A percentile compares a stretch with the other conserved stretches of the same genome.
These are phyloP conservation scores for Nyctalus aviator DNA, from an alignment of 2,797 vertebrate species.

Conservation along the genomic window DNA sequence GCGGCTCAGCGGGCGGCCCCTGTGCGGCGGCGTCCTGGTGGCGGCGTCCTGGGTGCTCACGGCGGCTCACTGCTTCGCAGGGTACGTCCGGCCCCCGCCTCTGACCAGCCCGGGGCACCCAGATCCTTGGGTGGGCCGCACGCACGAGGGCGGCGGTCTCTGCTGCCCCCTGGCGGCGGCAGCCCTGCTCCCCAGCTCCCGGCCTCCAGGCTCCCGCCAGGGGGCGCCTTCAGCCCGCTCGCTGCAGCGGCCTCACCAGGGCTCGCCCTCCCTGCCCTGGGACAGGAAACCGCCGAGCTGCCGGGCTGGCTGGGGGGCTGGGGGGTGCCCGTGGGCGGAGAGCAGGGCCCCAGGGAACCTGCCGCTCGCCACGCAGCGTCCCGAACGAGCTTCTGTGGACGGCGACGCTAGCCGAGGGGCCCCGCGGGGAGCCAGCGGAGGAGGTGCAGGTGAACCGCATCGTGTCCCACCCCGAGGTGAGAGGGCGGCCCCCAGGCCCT, in stretches of 20 bases:
- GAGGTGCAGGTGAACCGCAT: conserved; percentile 93
- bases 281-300: background rate
- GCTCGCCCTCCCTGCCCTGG: no score
- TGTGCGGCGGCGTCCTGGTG: conserved; percentile 96
- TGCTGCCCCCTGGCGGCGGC: conserved; percentile 13
- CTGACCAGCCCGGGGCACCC: background rate
- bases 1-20: conserved; percentile 92
- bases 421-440: conserved; percentile 90
- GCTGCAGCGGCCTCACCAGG: background rate
- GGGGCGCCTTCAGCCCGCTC: fast-evolving
- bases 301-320: background rate
- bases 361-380: conserved; percentile 85
- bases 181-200: fast-evolving
- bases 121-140: fast-evolving
- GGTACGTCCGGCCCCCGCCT: conserved; percentile 87
- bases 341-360: background rate
- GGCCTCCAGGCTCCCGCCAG: background rate
- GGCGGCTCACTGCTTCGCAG: conserved; percentile 95
- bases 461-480: conserved; percentile 95
- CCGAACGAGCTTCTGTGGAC: conserved; percentile 94
- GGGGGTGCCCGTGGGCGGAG: background rate
- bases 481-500: background rate
- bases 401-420: conserved; percentile 93
- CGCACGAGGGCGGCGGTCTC: conserved; percentile 5
- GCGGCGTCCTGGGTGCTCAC: conserved; percentile 95